Evolutionary conservation across 92 coral and sea anemone species (phyloP), one percentile per base, ranked within the genome.

Genomic region (Hydrozoanthus gracilis): DNA sequence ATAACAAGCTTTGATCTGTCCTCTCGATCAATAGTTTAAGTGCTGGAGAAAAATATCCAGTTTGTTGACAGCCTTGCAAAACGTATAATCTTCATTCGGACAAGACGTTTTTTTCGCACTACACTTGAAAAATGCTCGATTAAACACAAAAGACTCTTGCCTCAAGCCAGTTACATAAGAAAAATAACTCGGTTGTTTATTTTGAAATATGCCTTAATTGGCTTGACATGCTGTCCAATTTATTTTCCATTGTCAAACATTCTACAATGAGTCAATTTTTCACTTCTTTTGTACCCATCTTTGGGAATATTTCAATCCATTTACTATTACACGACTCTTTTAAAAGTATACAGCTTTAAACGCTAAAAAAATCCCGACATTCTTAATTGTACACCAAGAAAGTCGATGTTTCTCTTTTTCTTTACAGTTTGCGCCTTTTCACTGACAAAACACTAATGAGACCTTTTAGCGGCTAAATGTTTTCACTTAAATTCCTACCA

Each of bases 151-250:
- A 54, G 39, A 55, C 14, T 44, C 18, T 12, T 17, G 77, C 67
- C 16, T 47, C 17, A 55, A 77, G 69, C 82, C 35, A 77, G 49
- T 13, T 20, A 17, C 8, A 15, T 27, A 17, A 54, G 6, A 44
- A 44, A 0, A 50, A 56, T 35, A 77, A 55, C 68, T 54, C 54
- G 6, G 14, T 54, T n/a, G 66, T 77, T 77, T 77, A 77, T 44
- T 77, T 56, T 77, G 51, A 39, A 77, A 56, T 77, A 35, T 77
- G 14, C 9, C 82, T 76, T 56, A 77, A 27, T 77, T 39, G 44
- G 82, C 82, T 50, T 77, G 35, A 39, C 52, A 6, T 44, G 48
- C 82, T 11, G 65, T 77, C 44, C 77, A 74, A 51, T 51, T 75
- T 17, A 3, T 55, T 76, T 48, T 49, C 35, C 7, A 46, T 64